Evolutionary conservation across 2,113 vertebrate genomes (phyloP).

Genomic region (Mugil cephalus): DNA sequence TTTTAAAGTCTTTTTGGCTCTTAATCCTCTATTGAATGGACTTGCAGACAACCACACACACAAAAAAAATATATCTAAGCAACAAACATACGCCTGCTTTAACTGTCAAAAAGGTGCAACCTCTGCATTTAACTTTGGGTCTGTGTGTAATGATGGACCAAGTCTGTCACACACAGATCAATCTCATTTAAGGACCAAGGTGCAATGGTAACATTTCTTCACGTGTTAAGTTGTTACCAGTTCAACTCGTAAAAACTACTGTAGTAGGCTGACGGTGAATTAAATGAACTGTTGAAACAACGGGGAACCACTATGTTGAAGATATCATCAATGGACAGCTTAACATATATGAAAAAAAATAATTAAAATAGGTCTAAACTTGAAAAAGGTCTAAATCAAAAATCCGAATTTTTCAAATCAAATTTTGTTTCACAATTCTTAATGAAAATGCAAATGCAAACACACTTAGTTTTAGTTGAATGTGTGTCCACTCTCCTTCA

Average conservation of each 20-base stretch:
- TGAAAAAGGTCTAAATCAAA: constrained; percentile 22
- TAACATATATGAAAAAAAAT: constrained; percentile 11
- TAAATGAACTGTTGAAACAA: constrained; percentile 54
- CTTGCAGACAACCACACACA: constrained; percentile 9
- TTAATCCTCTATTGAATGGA: constrained; percentile 61
- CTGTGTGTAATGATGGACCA: constrained; percentile 40
- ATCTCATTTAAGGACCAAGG: constrained; percentile 70
- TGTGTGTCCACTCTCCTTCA: constrained; percentile 21
- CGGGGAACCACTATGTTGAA: constrained; percentile 4
- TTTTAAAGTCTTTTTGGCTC: constrained; percentile 67
- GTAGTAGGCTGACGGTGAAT: constrained; percentile 17
- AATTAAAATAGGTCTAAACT: constrained; percentile 9
- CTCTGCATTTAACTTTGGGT: constrained; percentile 72
- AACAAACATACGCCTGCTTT: constrained; percentile 25
- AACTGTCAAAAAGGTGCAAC: constrained; percentile 67
- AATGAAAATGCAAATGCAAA: constrained; percentile 7
- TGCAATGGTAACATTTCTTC: constrained; percentile 58
- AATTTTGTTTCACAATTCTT: constrained; percentile 8
- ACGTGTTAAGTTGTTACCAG: constrained; percentile 25
- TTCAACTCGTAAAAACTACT: constrained; percentile 36
- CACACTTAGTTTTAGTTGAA: not conserved
- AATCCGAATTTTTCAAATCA: not conserved
- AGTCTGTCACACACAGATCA: constrained; percentile 45
- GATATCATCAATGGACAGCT: not conserved
- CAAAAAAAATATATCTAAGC: constrained; percentile 13